Evolutionary conservation across 2,888 invertebrate genomes (phyloP).

Genomic region (Microctonus hyperodae): DNA sequence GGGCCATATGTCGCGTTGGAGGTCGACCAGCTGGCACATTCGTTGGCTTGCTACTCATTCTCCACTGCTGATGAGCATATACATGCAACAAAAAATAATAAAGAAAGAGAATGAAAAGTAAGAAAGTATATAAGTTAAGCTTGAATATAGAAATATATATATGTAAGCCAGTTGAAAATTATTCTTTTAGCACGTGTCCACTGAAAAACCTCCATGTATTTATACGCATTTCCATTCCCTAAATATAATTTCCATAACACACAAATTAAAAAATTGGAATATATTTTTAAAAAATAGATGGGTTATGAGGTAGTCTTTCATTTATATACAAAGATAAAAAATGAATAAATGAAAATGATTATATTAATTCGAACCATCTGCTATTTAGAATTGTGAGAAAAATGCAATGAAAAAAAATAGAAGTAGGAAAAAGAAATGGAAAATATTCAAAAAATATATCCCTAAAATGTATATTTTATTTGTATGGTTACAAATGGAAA

Average conservation of each 20-base stretch:
- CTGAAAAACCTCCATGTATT: not conserved
- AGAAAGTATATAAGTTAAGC: constrained; percentile 18
- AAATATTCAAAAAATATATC: not conserved
- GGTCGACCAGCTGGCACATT: constrained; percentile 57
- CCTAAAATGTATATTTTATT: not conserved
- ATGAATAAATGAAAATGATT: not conserved
- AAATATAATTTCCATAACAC: not conserved
- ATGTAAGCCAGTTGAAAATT: constrained; percentile 15
- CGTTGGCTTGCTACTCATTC: constrained; percentile 39
- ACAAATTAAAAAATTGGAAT: not conserved
- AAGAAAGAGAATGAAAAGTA: constrained; percentile 10
- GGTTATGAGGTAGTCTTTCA: no score
- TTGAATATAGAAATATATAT: constrained; percentile 21
- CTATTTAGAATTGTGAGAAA: not conserved
- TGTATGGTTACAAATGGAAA: not conserved
- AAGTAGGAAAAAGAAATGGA: not conserved
- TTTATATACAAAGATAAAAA: not conserved
- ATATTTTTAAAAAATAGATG: not conserved
- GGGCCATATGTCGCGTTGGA: constrained; percentile 29
- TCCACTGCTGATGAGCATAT: constrained; percentile 26
- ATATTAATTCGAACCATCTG: not conserved
- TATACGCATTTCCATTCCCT: not conserved
- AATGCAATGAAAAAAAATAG: not conserved
- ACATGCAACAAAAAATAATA: not conserved
- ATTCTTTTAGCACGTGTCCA: constrained; percentile 21